Evolutionary conservation across 2,113 vertebrate genomes (phyloP), one percentile per base, ranked within the genome.

Genomic region (Aleadryas rufinucha): DNA sequence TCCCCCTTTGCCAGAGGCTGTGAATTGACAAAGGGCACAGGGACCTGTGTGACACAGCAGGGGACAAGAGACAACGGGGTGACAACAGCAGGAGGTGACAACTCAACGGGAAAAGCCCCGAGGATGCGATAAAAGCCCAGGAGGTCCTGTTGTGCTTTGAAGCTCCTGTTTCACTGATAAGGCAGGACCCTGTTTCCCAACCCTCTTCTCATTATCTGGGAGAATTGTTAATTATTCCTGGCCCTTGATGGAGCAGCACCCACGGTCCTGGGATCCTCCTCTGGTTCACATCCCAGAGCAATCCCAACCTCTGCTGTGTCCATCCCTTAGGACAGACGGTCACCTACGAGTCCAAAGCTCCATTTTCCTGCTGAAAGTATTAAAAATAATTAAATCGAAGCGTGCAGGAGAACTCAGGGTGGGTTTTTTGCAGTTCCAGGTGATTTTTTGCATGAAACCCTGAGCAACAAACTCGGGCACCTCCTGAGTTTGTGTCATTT

Each of bases 101-200:
- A 5, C 45, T 16, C 37, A 0, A 1, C 68, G 1, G 68, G 33
- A 53, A 44, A 4, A 6, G 1, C 56, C 80, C 81, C 22, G 31
- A 27, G 39, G 49, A 28, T 12, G 68, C 3, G 1, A 28, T 4
- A 2, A 54, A 18, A 84, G 18, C 39, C 47, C 47, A 4, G 7
- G 1, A 1, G 39, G 27, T 35, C 13, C 31, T 9, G 31, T 7
- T 4, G 65, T 16, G 80, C 65, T n/a, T 23, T 45, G 39, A 53
- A 63, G 57, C 10, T 52, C 14, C 37, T 4, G 13, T 28, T 17
- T 30, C 54, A 18, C 19, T 2, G 64, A 11, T 2, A 10, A 30
- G 41, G 35, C 79, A 49, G 53, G 44, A 28, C 6, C 20, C 45
- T 2, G 56, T 2, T 42, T 39, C 27, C 14, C 49, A 22, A 10